These are phyloP conservation scores for Bombus consobrinus DNA, from an alignment of 1,140 invertebrate genomes.

Conservation along the genomic window DNA sequence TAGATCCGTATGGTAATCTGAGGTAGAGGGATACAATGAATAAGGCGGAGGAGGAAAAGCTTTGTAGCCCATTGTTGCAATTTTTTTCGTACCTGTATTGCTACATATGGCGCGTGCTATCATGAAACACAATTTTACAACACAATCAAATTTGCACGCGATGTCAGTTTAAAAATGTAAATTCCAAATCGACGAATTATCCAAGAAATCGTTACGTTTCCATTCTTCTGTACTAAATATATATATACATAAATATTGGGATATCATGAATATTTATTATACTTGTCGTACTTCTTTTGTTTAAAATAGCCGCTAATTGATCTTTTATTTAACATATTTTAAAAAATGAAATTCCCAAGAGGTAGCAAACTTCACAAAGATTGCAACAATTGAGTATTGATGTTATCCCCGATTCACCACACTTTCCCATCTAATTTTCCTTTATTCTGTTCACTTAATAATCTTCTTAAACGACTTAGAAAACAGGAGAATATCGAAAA, in stretches of 20 bases:
- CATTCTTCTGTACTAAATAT: neutral
- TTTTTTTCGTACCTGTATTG: neutral
- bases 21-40: neutral
- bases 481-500: neutral
- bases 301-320: neutral
- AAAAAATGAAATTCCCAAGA: neutral
- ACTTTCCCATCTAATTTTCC: neutral
- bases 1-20: slow-evolving; percentile 17
- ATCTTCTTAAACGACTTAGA: neutral
- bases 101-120: neutral
- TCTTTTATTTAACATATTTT: neutral
- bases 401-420: too few species aligned
- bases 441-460: neutral
- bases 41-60: slow-evolving; percentile 23
- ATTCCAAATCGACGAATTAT: too few species aligned
- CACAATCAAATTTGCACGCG: neutral
- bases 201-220: too few species aligned
- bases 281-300: neutral
- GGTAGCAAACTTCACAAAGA: too few species aligned
- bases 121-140: neutral
- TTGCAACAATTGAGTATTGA: too few species aligned
- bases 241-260: neutral
- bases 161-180: too few species aligned
- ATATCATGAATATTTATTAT: neutral
- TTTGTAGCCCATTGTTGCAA: slow-evolving; percentile 24